These are phyloP conservation scores for Octodonta nipae DNA, from an alignment of 2,888 invertebrate genomes.

Conservation along the genomic window DNA sequence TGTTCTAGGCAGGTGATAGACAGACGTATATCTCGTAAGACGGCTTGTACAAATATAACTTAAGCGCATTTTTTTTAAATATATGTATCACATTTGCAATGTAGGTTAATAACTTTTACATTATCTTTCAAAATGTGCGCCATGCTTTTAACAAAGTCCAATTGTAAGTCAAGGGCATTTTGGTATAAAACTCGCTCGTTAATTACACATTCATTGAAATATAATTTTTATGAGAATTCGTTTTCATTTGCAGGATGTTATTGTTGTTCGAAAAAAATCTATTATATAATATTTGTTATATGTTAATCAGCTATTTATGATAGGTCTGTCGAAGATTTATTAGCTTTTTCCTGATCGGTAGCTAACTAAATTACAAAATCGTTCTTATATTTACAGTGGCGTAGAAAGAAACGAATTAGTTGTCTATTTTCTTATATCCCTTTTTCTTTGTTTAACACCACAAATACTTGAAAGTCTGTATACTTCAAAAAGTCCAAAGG, in stretches of 20 bases:
- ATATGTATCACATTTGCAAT: conserved; percentile 15
- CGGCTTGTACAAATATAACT: not conserved
- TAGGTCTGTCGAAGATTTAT: too few relatives aligned
- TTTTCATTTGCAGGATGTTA: conserved; percentile 21
- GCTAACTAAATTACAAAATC: too few relatives aligned
- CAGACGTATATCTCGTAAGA: not conserved
- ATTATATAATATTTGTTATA: conserved; percentile 15
- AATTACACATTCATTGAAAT: conserved; percentile 15
- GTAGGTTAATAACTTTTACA: conserved; percentile 21
- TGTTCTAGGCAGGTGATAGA: too few relatives aligned
- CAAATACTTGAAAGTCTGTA: too few relatives aligned
- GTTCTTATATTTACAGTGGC: too few relatives aligned
- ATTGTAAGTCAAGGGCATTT: conserved; percentile 16
- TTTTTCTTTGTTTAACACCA: too few relatives aligned
- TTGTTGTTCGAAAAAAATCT: conserved; percentile 13
- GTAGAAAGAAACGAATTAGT: too few relatives aligned
- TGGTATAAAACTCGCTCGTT: conserved; percentile 14
- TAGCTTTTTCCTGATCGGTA: too few relatives aligned
- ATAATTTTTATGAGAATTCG: conserved; percentile 20
- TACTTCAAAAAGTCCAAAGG: too few relatives aligned
- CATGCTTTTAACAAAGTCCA: conserved; percentile 12
- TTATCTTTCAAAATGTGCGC: conserved; percentile 14
- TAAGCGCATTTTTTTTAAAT: conserved; percentile 2
- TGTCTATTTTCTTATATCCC: too few relatives aligned
- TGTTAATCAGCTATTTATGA: too few relatives aligned